Percentiles rank a stretch among this genome's conserved stretches.
Conservation (phyloP, 2,113 vertebrate species). For the Bettongia penicillata region DNA sequence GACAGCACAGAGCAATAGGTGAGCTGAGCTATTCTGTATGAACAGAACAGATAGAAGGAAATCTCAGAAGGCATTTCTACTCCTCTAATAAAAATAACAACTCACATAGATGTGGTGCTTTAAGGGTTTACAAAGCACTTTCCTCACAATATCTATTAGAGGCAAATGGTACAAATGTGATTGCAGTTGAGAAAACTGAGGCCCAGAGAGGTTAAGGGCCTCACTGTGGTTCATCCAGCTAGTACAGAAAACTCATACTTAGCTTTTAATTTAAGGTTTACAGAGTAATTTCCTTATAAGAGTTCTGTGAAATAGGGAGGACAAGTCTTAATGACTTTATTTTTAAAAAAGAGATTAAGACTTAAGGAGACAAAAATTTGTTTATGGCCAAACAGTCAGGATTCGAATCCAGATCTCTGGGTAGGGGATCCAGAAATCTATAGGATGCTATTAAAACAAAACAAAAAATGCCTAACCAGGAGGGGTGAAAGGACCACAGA, state of each 20-base stretch:
- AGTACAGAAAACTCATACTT: neutral
- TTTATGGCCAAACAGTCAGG: neutral
- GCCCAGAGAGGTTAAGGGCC: slow-evolving; percentile 18
- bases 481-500: slow-evolving; percentile 16
- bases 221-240: neutral
- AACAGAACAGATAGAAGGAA: slow-evolving; percentile 23
- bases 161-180: neutral
- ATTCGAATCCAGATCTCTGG: neutral
- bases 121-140: neutral
- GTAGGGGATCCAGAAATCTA: neutral
- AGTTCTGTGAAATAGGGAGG: neutral
- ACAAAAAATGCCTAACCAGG: slow-evolving; percentile 17
- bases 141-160: neutral
- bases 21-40: slow-evolving; percentile 29
- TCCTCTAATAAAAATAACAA: slow-evolving; percentile 33
- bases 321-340: neutral
- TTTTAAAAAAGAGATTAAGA: neutral
- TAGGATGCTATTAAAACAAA: slow-evolving; percentile 33
- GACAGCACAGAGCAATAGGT: neutral
- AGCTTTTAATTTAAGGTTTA: neutral
- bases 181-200: slow-evolving; percentile 32
- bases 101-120: neutral
- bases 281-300: neutral
- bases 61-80: slow-evolving; percentile 17
- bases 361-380: neutral